Evolutionary conservation across 2,113 vertebrate species (phyloP).

Genomic region (Panthera leo): DNA sequence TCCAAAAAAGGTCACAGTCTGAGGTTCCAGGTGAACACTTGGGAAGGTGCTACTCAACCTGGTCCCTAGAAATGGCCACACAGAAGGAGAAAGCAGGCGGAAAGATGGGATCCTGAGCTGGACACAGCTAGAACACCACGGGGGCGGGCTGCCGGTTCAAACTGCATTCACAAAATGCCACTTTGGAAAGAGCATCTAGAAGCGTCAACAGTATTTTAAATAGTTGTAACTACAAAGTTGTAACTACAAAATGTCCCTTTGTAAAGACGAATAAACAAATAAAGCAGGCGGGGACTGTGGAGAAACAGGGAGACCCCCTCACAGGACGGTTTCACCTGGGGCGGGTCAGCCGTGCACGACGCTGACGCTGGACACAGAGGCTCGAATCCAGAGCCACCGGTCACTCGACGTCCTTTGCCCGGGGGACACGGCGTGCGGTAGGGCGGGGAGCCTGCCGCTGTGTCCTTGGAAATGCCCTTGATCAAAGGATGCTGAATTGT

Average conservation of each 20-base stretch:
- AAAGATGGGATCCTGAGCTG: accelerated
- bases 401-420: accelerated
- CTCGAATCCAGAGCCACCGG: accelerated
- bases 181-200: not conserved
- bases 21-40: not conserved
- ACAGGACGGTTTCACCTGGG: accelerated
- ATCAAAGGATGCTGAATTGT: no score
- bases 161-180: not conserved
- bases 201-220: not conserved
- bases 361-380: accelerated
- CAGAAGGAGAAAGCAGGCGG: accelerated
- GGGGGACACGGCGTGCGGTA: accelerated
- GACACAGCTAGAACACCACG: accelerated
- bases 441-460: accelerated
- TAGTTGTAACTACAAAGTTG: not conserved
- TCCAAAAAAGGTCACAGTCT: not conserved
- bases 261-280: not conserved
- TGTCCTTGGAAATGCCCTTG: not conserved
- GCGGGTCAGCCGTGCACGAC: accelerated
- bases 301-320: accelerated
- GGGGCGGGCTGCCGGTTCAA: accelerated
- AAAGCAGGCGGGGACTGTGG: not conserved
- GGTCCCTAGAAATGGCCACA: accelerated
- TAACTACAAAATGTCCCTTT: not conserved
- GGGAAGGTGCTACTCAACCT: accelerated